Conservation (phyloP, 2,113 vertebrate genomes). For the Prionailurus bengalensis region DNA sequence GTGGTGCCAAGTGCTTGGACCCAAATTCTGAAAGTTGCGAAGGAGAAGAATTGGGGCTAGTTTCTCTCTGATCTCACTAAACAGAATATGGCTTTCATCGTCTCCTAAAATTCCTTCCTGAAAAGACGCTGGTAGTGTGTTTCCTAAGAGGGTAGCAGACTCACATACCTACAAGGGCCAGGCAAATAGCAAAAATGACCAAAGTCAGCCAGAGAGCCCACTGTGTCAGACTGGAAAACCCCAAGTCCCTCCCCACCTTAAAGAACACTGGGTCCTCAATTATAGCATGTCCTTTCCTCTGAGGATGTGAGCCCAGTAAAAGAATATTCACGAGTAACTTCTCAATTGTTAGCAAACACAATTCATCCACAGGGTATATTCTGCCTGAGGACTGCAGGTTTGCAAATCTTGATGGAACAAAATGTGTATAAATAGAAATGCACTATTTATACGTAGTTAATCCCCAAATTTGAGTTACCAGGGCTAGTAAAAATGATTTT, state of each 20-base stretch:
- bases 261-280: not conserved
- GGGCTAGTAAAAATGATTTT: constrained; percentile 10
- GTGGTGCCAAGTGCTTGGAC: not conserved
- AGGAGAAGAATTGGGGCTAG: not conserved
- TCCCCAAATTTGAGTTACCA: not conserved
- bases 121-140: not conserved
- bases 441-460: not conserved
- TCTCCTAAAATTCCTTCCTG: not conserved
- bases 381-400: not conserved
- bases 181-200: not conserved
- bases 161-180: not conserved
- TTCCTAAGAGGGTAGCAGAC: not conserved
- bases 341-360: not conserved
- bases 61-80: not conserved
- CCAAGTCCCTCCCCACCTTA: not conserved
- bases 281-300: not conserved
- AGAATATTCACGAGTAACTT: not conserved
- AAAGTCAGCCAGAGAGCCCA: not conserved
- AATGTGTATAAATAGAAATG: not conserved
- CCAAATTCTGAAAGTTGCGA: not conserved
- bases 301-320: not conserved
- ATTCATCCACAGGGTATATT: not conserved
- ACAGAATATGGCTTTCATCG: not conserved
- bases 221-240: not conserved
- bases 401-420: not conserved